Percentiles rank a stretch among this genome's conserved stretches.
These are phyloP conservation scores for Copsychus sechellarum DNA, from an alignment of 2,113 vertebrate genomes.

Conservation along the genomic window DNA sequence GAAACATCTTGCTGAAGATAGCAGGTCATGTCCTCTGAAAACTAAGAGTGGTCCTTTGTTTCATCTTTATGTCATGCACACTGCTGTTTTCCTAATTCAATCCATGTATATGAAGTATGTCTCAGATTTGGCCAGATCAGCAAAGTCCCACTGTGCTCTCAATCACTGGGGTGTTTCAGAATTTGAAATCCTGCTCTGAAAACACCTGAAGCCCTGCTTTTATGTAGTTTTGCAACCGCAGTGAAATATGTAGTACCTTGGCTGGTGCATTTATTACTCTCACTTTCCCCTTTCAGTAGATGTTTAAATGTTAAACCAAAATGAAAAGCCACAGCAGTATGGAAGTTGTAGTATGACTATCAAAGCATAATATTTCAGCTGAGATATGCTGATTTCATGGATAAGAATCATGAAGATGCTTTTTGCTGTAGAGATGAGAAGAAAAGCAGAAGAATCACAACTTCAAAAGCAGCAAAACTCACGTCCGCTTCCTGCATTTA, in stretches of 20 bases:
- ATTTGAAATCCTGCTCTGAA: neutral
- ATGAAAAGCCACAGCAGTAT: constrained; percentile 47
- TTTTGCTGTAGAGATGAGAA: neutral
- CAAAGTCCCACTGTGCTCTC: neutral
- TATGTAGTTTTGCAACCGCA: neutral
- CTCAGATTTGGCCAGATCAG: neutral
- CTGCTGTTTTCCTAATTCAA: neutral
- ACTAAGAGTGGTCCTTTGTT: neutral
- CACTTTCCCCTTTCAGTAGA: constrained; percentile 51
- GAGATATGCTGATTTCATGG: constrained; percentile 13
- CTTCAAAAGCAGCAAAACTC: constrained; percentile 20
- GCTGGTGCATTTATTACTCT: neutral
- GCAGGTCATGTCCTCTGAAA: neutral
- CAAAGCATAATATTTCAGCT: constrained; percentile 38
- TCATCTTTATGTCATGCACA: neutral
- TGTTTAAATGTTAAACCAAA: constrained; percentile 55
- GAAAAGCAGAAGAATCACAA: constrained; percentile 25
- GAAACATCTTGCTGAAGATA: neutral
- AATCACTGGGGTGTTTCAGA: neutral
- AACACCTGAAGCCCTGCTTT: neutral
- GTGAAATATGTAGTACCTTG: neutral
- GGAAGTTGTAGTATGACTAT: constrained; percentile 51
- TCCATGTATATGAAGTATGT: fast-evolving
- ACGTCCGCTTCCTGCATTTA: neutral
- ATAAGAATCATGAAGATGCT: constrained; percentile 37